Percentiles rank a stretch among this genome's conserved stretches.
Evolutionary conservation across 2,888 invertebrate species (phyloP).

Genomic region (Leptinotarsa tumamoca): DNA sequence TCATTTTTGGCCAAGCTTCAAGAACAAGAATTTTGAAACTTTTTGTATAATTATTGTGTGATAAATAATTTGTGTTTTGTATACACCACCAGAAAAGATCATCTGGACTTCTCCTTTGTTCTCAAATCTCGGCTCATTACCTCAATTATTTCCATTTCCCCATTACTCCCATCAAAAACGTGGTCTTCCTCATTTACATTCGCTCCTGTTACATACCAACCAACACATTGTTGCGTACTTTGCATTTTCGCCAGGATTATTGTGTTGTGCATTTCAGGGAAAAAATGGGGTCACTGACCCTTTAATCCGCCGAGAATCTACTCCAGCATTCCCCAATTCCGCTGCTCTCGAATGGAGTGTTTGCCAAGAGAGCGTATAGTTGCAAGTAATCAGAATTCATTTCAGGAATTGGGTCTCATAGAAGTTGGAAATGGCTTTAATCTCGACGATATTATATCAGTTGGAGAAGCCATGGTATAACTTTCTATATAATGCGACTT

Average conservation of each 20-base stretch:
- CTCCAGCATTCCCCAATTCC: not conserved
- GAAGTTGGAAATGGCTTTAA: not conserved
- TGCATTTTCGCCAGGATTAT: not conserved
- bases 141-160: not conserved
- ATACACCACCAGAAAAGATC: too few species aligned
- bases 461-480: not conserved
- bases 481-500: too few species aligned
- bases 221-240: not conserved
- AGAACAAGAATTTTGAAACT: conserved; percentile 36
- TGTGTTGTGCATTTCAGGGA: not conserved
- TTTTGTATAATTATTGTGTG: conserved; percentile 27
- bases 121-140: not conserved
- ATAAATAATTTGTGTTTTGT: conserved; percentile 2
- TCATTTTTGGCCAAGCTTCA: conserved; percentile 82
- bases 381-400: conserved; percentile 2
- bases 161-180: not conserved
- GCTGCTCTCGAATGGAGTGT: not conserved
- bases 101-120: not conserved
- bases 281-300: not conserved
- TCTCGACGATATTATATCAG: conserved; percentile 2
- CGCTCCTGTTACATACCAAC: not conserved
- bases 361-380: conserved; percentile 6
- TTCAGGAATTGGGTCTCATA: not conserved
- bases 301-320: not conserved
- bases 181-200: not conserved